Percentiles rank a stretch among this genome's conserved stretches.
phyloP scores from a whole-genome alignment of 2,888 invertebrate genomes.

The Parelbella ahira region DNA sequence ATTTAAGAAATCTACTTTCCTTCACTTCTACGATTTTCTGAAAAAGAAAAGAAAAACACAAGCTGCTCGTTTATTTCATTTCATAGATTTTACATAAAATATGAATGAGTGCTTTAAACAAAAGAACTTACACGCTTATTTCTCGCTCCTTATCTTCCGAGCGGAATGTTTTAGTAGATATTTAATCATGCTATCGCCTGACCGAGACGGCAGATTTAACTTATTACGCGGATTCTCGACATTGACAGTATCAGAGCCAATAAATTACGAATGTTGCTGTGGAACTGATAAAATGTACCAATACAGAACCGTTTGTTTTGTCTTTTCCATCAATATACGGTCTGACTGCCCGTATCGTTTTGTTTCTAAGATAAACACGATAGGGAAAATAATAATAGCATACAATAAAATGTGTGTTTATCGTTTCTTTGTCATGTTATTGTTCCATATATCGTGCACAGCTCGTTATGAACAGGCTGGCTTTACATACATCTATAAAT shows the following conservation, averaged over 20 bases:
- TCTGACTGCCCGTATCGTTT: slow-evolving; percentile 34
- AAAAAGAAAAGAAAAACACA: slow-evolving; percentile 13
- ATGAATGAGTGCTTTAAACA: slow-evolving; percentile 13
- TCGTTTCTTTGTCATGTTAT: slow-evolving; percentile 14
- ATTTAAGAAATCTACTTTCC: slow-evolving; percentile 21
- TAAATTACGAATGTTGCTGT: slow-evolving; percentile 57
- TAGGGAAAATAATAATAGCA: slow-evolving; percentile 16
- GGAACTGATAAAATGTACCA: slow-evolving; percentile 53
- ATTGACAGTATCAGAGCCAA: slow-evolving; percentile 59
- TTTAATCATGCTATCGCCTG: slow-evolving; percentile 46
- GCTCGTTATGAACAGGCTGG: slow-evolving; percentile 11
- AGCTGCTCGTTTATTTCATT: slow-evolving; percentile 21
- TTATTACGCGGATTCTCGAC: slow-evolving; percentile 56
- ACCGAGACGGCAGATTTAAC: slow-evolving; percentile 49
- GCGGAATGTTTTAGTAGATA: slow-evolving; percentile 31
- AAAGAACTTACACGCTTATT: slow-evolving; percentile 8
- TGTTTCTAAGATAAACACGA: slow-evolving; percentile 27
- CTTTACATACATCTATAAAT: slow-evolving; percentile 17
- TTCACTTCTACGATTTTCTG: slow-evolving; percentile 9
- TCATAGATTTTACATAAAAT: slow-evolving; percentile 19
- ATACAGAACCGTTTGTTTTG: slow-evolving; percentile 34
- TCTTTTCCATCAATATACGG: slow-evolving; percentile 31
- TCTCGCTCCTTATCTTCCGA: slow-evolving; percentile 19
- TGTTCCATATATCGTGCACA: slow-evolving; percentile 3
- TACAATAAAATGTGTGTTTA: slow-evolving; percentile 19